These are phyloP conservation scores for Monodelphis domestica DNA, from an alignment of 2,797 vertebrate species.

Conservation along the genomic window DNA sequence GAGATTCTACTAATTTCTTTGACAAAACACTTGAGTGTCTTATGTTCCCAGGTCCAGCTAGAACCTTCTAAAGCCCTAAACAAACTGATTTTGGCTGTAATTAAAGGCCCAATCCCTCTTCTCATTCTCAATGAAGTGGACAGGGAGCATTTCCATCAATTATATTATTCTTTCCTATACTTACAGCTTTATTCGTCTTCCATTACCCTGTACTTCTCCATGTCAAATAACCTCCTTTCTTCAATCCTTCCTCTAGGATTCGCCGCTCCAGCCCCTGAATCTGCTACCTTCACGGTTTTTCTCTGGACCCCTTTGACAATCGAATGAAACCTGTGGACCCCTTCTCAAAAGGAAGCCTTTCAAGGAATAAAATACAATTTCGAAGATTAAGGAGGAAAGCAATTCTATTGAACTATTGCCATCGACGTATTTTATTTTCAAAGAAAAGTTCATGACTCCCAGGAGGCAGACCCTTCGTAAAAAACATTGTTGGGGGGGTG, in stretches of 20 bases:
- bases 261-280: no score
- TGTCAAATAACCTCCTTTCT: background rate
- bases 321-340: background rate
- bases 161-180: background rate
- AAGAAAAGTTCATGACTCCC: background rate
- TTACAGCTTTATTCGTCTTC: background rate
- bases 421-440: background rate
- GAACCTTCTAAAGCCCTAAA: conserved; percentile 1
- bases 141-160: background rate
- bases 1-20: background rate
- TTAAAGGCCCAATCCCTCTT: background rate
- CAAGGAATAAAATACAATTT: background rate
- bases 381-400: background rate
- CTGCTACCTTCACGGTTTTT: no score
- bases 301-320: background rate
- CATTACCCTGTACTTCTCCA: background rate
- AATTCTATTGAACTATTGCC: background rate
- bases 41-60: background rate
- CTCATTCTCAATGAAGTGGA: background rate
- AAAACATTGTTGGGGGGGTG: background rate
- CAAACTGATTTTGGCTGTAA: background rate
- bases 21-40: background rate
- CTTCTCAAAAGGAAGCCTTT: background rate
- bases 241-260: conserved; percentile 8
- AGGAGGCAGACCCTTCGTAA: background rate